These are phyloP conservation scores for Melanotaenia maccullochi DNA, from an alignment of 2,797 vertebrate species.

Conservation along the genomic window DNA sequence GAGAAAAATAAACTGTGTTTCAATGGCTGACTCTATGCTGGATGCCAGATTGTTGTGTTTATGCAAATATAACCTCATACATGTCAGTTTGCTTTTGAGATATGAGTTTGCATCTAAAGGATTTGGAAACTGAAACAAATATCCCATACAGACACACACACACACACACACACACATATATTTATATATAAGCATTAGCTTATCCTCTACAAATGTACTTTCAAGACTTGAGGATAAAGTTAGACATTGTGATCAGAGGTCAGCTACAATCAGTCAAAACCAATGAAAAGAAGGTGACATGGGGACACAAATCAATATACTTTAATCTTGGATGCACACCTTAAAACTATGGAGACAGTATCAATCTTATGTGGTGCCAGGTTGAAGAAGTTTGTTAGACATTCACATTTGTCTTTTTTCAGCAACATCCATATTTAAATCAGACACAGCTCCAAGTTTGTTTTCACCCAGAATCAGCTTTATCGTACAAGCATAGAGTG, in stretches of 20 bases:
- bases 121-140: too few relatives aligned
- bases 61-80: neutral
- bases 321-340: neutral
- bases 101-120: neutral
- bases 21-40: neutral
- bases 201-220: neutral
- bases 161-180: too few relatives aligned
- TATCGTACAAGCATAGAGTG: neutral
- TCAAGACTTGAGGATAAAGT: neutral
- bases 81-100: neutral
- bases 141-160: too few relatives aligned
- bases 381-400: neutral
- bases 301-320: too few relatives aligned
- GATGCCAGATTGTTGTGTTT: slow-evolving; percentile 8
- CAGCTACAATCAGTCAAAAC: neutral
- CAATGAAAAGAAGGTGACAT: neutral
- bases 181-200: too few relatives aligned
- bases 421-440: neutral
- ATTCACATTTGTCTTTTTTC: neutral
- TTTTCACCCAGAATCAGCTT: neutral
- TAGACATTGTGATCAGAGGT: neutral
- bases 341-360: neutral
- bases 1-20: slow-evolving; percentile 19
- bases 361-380: neutral
- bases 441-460: neutral